These are phyloP conservation scores for Rotaria socialis DNA, from an alignment of 2,888 invertebrate species.

Conservation along the genomic window DNA sequence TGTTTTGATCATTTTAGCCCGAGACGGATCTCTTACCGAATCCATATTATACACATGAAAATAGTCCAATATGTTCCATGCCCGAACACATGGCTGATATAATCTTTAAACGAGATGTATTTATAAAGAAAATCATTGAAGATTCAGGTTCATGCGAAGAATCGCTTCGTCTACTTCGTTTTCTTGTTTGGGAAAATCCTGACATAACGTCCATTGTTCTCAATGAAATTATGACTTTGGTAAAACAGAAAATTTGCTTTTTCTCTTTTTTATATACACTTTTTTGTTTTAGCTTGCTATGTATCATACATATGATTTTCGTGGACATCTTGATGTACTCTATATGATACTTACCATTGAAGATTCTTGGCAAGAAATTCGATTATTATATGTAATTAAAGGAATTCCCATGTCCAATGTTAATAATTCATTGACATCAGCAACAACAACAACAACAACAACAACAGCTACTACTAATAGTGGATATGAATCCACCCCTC, in stretches of 20 bases:
- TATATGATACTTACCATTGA: constrained; percentile 80
- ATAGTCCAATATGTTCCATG: neutral
- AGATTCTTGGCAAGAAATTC: constrained; percentile 90
- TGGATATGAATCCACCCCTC: neutral
- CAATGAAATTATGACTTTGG: constrained; percentile 67
- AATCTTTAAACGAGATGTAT: constrained; percentile 55
- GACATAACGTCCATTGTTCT: constrained; percentile 82
- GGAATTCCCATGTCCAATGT: constrained; percentile 62
- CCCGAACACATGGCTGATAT: constrained; percentile 29
- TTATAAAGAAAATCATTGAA: constrained; percentile 88
- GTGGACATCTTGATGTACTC: constrained; percentile 83
- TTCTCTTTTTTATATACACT: neutral
- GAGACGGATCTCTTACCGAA: neutral
- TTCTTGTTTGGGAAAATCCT: constrained; percentile 93
- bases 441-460: neutral
- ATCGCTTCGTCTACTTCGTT: constrained; percentile 80
- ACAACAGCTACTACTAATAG: neutral
- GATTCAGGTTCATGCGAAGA: constrained; percentile 88
- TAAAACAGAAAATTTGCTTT: neutral
- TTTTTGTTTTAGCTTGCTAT: neutral
- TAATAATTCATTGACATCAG: neutral
- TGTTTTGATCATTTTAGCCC: neutral
- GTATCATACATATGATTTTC: constrained; percentile 79
- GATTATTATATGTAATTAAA: constrained; percentile 86
- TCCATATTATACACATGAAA: constrained; percentile 28